These are phyloP conservation scores for Drosophila pachea DNA, from an alignment of 1,140 invertebrate genomes.

Conservation along the genomic window DNA sequence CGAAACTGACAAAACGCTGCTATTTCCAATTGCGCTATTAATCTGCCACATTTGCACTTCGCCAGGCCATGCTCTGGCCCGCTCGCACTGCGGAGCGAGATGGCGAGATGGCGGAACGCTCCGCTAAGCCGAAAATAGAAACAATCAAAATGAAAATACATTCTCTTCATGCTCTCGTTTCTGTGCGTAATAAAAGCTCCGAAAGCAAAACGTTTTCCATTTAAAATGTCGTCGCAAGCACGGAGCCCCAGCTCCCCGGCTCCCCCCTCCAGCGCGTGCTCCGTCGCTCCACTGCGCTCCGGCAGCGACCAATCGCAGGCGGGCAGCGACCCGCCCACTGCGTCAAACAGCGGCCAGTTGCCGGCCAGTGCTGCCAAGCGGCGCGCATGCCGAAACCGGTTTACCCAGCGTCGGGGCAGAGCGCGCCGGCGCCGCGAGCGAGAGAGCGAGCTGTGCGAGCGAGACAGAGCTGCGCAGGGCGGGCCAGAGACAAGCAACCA, in stretches of 20 bases:
- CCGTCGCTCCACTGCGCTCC: background rate
- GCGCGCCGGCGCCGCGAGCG: constrained; percentile 8
- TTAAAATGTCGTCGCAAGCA: constrained; percentile 77
- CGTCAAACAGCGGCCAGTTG: constrained; percentile 51
- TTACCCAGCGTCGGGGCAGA: constrained; percentile 24
- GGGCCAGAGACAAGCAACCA: constrained; percentile 45
- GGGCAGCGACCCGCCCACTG: constrained; percentile 52
- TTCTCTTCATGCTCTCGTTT: constrained; percentile 70
- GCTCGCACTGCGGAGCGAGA: constrained; percentile 10
- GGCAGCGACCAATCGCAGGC: constrained; percentile 52
- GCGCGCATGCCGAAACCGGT: constrained; percentile 53
- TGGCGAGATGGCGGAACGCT: constrained; percentile 23
- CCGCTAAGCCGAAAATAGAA: constrained; percentile 72
- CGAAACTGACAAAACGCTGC: constrained; percentile 70
- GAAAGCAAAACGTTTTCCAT: constrained; percentile 79
- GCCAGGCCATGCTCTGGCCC: constrained; percentile 27
- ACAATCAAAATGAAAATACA: constrained; percentile 77
- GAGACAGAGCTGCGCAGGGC: constrained; percentile 28
- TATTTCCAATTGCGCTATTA: constrained; percentile 79
- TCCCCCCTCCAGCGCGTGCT: background rate
- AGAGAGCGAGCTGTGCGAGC: constrained; percentile 18
- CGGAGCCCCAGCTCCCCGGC: constrained; percentile 38
- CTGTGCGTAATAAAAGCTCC: constrained; percentile 71
- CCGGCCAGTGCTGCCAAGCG: constrained; percentile 67
- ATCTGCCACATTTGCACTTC: constrained; percentile 79